Conservation (phyloP, 2,113 vertebrate genomes). For the Micronycteris hirsuta region DNA sequence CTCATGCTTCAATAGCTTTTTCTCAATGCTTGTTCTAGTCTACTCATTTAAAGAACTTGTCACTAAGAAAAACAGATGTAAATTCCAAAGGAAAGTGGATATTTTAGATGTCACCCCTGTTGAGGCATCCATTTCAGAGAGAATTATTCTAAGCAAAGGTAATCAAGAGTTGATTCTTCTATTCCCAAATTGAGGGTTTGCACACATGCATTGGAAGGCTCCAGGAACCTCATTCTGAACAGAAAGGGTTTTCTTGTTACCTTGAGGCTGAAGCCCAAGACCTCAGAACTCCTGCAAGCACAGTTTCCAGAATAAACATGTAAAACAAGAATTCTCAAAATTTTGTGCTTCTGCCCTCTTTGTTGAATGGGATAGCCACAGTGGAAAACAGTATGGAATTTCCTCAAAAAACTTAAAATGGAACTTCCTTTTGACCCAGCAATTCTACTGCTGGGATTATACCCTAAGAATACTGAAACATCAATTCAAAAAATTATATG, state of each 20-base stretch:
- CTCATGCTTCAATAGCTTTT: background rate
- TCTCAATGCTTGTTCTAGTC: background rate
- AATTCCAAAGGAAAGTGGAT: background rate
- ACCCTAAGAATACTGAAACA: too few relatives aligned
- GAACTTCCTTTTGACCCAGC: too few relatives aligned
- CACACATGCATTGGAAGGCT: background rate
- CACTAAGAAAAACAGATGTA: background rate
- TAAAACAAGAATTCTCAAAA: constrained; percentile 5
- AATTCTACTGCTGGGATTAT: too few relatives aligned
- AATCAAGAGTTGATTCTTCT: background rate
- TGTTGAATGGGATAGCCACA: too few relatives aligned
- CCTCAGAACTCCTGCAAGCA: background rate
- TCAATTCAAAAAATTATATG: too few relatives aligned
- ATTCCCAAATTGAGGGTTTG: background rate
- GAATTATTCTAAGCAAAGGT: background rate
- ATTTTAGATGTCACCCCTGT: background rate
- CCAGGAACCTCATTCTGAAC: background rate
- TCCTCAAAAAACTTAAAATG: too few relatives aligned
- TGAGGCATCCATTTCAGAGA: background rate
- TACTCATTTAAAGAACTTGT: background rate
- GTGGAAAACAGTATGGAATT: too few relatives aligned
- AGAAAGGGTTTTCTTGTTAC: constrained; percentile 43
- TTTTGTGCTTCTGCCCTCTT: background rate
- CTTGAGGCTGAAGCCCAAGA: background rate
- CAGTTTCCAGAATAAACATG: constrained; percentile 58